Percentiles rank a stretch among this genome's conserved stretches.
These are phyloP conservation scores for Tethya wilhelma DNA, from an alignment of 37 sponge, comb jelly and placozoan genomes.

Conservation along the genomic window DNA sequence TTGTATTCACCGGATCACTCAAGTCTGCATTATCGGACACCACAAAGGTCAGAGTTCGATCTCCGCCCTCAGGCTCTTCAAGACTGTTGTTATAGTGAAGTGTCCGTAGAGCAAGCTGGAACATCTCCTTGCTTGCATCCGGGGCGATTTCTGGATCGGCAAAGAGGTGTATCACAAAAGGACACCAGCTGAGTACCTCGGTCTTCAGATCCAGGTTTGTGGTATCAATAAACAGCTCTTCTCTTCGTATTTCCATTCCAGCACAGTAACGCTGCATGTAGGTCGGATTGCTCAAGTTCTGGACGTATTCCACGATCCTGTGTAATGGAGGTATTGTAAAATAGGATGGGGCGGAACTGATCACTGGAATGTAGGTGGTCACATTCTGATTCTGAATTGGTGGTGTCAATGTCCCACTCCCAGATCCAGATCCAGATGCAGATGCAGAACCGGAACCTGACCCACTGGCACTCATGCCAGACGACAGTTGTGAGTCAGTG, in stretches of 20 bases:
- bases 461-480: background rate
- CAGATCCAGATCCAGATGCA: conserved; percentile 21
- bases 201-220: conserved; percentile 55
- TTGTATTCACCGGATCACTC: conserved; percentile 37
- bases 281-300: conserved; percentile 10
- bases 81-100: conserved; percentile 80
- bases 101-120: conserved; percentile 65
- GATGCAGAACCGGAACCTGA: conserved; percentile 10
- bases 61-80: conserved; percentile 76
- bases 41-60: conserved; percentile 60
- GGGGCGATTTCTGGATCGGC: conserved; percentile 17
- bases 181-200: conserved; percentile 75
- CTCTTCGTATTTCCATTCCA: conserved; percentile 42
- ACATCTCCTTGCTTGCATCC: conserved; percentile 55
- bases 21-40: conserved; percentile 65
- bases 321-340: conserved; percentile 41
- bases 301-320: conserved; percentile 27
- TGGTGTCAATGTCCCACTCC: background rate
- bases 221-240: conserved; percentile 63
- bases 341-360: conserved; percentile 24
- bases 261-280: conserved; percentile 63
- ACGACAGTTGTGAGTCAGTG: background rate
- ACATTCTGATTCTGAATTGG: background rate
- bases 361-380: conserved; percentile 5
- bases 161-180: conserved; percentile 59